Conservation (phyloP, 2,888 invertebrate genomes). For the Candidula unifasciata region DNA sequence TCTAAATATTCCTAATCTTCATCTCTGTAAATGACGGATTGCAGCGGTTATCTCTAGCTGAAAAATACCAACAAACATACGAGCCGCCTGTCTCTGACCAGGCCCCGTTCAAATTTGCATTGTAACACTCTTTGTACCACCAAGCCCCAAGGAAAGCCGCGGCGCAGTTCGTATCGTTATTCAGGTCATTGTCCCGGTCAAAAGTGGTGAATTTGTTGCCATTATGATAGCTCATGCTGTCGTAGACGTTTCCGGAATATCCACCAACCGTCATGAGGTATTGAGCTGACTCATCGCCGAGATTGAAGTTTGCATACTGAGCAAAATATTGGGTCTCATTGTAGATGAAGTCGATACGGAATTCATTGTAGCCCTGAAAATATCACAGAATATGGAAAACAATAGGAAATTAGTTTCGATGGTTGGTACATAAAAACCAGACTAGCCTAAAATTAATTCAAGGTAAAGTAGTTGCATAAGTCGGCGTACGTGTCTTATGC, state of each 20-base stretch:
- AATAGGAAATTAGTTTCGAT: too few relatives aligned
- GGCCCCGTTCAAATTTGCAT: too few relatives aligned
- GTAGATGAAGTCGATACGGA: background rate
- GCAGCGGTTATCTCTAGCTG: too few relatives aligned
- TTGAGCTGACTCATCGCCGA: background rate
- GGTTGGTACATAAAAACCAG: too few relatives aligned
- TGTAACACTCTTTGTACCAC: slow-evolving; percentile 11
- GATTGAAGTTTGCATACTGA: background rate
- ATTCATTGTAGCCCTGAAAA: background rate
- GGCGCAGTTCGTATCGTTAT: background rate
- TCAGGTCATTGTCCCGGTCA: background rate
- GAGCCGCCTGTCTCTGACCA: too few relatives aligned
- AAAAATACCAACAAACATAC: too few relatives aligned
- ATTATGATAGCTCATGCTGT: background rate
- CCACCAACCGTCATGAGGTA: background rate
- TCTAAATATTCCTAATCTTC: background rate
- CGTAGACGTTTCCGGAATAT: background rate
- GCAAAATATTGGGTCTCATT: background rate
- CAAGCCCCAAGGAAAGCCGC: background rate
- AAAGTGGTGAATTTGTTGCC: background rate
- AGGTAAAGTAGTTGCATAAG: too few relatives aligned
- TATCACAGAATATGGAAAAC: too few relatives aligned
- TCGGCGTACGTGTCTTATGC: too few relatives aligned
- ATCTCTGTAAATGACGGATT: background rate
- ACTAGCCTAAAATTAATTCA: too few relatives aligned